These are phyloP conservation scores for Rhogogaster chlorosoma DNA, from an alignment of 2,888 invertebrate species.

Conservation along the genomic window DNA sequence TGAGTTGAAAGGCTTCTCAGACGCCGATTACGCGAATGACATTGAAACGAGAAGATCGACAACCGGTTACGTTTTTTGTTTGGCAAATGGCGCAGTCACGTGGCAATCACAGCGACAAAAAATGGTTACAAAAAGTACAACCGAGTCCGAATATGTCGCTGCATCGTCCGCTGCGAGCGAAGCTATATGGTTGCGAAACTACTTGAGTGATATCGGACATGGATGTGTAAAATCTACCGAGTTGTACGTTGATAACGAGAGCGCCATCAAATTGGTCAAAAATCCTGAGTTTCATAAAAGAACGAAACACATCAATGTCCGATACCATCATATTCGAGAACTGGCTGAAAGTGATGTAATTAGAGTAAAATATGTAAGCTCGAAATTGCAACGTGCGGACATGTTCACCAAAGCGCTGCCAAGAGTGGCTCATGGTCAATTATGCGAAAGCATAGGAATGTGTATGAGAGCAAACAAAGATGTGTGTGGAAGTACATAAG, in stretches of 20 bases:
- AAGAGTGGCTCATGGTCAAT: neutral
- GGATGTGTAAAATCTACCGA: neutral
- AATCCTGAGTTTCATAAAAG: constrained; percentile 60
- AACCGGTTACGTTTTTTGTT: constrained; percentile 55
- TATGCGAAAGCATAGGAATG: constrained; percentile 17
- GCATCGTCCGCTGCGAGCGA: constrained; percentile 58
- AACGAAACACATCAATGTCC: constrained; percentile 60
- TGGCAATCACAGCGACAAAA: constrained; percentile 58
- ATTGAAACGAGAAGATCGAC: constrained; percentile 55
- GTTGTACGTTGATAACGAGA: constrained; percentile 60
- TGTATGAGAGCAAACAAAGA: constrained; percentile 5
- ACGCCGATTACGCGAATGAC: neutral
- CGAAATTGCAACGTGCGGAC: constrained; percentile 3
- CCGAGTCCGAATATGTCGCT: constrained; percentile 62
- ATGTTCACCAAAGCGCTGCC: constrained; percentile 26
- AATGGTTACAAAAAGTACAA: constrained; percentile 57
- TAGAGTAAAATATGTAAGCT: neutral
- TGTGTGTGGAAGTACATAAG: too few species aligned
- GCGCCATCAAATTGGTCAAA: constrained; percentile 57
- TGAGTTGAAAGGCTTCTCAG: neutral
- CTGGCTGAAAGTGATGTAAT: constrained; percentile 32
- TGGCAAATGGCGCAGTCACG: constrained; percentile 53
- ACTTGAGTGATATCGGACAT: constrained; percentile 54
- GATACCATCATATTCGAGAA: constrained; percentile 57
- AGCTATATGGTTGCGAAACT: constrained; percentile 57